These are phyloP conservation scores for Myopa testacea DNA, from an alignment of 2,888 invertebrate genomes.

Conservation along the genomic window DNA sequence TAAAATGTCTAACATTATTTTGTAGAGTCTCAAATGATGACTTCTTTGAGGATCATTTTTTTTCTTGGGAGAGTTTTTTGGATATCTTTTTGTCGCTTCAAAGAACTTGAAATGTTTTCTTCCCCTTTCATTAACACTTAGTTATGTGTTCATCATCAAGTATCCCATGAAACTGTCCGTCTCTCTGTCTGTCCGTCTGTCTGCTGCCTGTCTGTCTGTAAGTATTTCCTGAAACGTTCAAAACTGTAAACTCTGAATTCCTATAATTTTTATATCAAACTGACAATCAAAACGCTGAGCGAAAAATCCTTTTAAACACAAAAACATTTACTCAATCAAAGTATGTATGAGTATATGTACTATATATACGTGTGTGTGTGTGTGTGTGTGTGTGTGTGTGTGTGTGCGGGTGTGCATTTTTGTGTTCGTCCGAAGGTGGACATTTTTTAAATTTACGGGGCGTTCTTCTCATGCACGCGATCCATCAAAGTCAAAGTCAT, in stretches of 20 bases:
- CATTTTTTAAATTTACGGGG: slow-evolving; percentile 35
- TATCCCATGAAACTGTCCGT: background rate
- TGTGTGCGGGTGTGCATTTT: background rate
- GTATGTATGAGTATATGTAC: too few relatives aligned
- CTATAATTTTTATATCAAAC: background rate
- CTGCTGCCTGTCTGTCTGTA: background rate
- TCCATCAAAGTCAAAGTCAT: slow-evolving; percentile 23
- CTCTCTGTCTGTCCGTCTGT: background rate
- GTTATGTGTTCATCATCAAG: too few relatives aligned
- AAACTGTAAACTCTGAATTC: background rate
- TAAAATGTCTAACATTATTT: too few relatives aligned
- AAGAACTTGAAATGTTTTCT: too few relatives aligned
- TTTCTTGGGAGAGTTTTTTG: too few relatives aligned
- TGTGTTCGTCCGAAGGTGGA: slow-evolving; percentile 29
- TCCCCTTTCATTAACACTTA: too few relatives aligned
- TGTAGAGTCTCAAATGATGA: too few relatives aligned
- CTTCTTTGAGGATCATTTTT: too few relatives aligned
- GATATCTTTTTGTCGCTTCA: too few relatives aligned
- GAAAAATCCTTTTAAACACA: background rate
- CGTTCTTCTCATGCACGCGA: slow-evolving; percentile 16
- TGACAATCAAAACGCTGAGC: background rate
- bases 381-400: background rate
- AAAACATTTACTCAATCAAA: too few relatives aligned
- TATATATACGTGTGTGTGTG: too few relatives aligned
- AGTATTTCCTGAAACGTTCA: background rate